phyloP scores from a whole-genome alignment of 2,113 vertebrate genomes.

The Oncorhynchus nerka region DNA sequence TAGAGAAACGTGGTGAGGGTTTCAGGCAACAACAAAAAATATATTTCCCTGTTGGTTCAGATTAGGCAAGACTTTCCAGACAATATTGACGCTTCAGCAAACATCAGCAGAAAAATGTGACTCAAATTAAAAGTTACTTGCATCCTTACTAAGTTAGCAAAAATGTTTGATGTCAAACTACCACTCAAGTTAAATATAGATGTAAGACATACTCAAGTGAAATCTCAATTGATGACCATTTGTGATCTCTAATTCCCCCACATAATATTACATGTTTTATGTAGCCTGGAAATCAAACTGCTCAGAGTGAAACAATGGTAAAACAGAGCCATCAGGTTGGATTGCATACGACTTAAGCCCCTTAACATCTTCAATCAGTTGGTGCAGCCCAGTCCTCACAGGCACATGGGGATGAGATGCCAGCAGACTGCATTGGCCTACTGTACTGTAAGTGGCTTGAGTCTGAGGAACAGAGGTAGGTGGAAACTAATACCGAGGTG shows the following conservation, averaged over 20 bases:
- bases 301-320: too few species aligned
- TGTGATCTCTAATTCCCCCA: conserved; percentile 36
- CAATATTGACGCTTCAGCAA: conserved; percentile 23
- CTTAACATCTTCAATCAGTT: conserved; percentile 39
- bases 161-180: not conserved
- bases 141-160: not conserved
- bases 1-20: conserved; percentile 33
- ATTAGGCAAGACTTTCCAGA: not conserved
- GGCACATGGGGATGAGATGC: conserved; percentile 27
- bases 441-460: not conserved
- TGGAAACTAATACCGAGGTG: not conserved
- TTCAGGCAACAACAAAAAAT: not conserved
- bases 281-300: too few species aligned
- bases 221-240: not conserved
- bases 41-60: conserved; percentile 12
- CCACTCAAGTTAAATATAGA: not conserved
- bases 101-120: conserved; percentile 35
- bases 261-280: conserved; percentile 23
- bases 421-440: conserved; percentile 22
- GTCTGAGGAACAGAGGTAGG: not conserved
- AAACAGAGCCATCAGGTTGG: too few species aligned
- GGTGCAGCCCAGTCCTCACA: conserved; percentile 25
- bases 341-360: conserved; percentile 10
- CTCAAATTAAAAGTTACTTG: conserved; percentile 28
- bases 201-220: not conserved